phyloP scores from a whole-genome alignment of 2,797 vertebrate species.

The Eleutherodactylus coqui region DNA sequence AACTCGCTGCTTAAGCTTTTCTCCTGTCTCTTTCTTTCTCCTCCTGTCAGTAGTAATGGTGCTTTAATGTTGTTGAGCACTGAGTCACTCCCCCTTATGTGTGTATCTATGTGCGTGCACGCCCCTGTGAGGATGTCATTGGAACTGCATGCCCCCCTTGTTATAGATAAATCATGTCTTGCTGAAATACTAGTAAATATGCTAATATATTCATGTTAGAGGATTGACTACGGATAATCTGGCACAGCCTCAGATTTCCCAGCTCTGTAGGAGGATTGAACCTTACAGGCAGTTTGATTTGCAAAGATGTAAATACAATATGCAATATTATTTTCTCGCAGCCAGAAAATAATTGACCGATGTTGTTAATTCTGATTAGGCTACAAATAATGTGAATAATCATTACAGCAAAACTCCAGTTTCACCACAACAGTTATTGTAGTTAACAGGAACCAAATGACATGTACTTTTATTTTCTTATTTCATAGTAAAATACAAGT shows the following conservation, averaged over 20 bases:
- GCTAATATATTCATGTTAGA: background rate
- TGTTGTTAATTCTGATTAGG: no score
- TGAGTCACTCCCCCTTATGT: constrained; percentile 46
- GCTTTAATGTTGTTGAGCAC: constrained; percentile 53
- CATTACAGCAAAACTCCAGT: no score
- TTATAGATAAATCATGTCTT: constrained; percentile 37
- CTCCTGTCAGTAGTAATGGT: constrained; percentile 28
- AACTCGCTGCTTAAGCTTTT: constrained; percentile 12
- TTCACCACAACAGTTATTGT: no score
- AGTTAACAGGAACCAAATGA: no score
- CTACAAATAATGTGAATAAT: no score
- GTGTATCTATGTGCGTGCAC: constrained; percentile 4
- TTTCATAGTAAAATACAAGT: no score
- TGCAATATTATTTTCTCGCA: no score
- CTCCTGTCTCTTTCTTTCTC: constrained; percentile 1
- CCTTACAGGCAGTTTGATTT: background rate
- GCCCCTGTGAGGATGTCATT: constrained; percentile 40
- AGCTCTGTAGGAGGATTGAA: background rate
- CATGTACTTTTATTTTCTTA: no score
- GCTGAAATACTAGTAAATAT: background rate
- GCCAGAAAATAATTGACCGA: no score
- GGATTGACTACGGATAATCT: constrained; percentile 17
- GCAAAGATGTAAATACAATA: no score
- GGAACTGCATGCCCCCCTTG: constrained; percentile 27
- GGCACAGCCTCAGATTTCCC: background rate